Base-by-base conservation (phyloP, 2,113 vertebrate species). In the Larimichthys crocea region DNA sequence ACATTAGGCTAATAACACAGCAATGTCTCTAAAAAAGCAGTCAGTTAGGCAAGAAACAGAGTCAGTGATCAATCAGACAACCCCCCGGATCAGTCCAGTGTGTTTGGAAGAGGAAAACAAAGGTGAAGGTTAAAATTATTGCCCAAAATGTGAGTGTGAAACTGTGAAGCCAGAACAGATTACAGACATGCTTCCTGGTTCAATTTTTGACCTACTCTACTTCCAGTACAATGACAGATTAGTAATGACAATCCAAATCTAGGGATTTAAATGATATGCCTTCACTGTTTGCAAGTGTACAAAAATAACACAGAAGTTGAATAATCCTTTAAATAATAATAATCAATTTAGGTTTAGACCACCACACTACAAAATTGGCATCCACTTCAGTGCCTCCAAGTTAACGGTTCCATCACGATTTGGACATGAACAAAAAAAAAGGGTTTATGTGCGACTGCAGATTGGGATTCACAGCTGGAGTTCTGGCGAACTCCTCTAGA, bases 401-500 rank as follows among this genome's bases (percentile, higher is more conserved):
- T 10, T 3, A 73, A 7, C 1, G 4, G 6, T 46, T 4, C 0
- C n/a, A 35, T 6, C 67, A 19, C 4, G 29, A 4, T 40, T 52
- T 46, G 48, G 17, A 53, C 26, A 8, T n/a, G 6, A 60, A 59
- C 42, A 48, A 26, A 24, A 24, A 24, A 71, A 65, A 56, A 22
- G 0, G 10, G 5, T 40, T 4, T 9, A 6, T n/a, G 22, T 62
- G n/a, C 24, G 42, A 66, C 10, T 48, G 20, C 55, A 71, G 67
- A 50, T 10, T 42, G 40, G 12, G 19, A 29, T 61, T 52, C 61
- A 74, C 69, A 77, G 40, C 57, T 26, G 53, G 50, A 63, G 52
- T 48, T 73, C 50, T 84, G 52, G 20, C 35, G 2, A 71, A 60
- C 50, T 50, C 55, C 69, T 74, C 35, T 7, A 55, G 44, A 66